Evolutionary conservation across 2,113 vertebrate genomes (phyloP), one percentile per base, ranked within the genome.

Genomic region (Pycnonotus jocosus): DNA sequence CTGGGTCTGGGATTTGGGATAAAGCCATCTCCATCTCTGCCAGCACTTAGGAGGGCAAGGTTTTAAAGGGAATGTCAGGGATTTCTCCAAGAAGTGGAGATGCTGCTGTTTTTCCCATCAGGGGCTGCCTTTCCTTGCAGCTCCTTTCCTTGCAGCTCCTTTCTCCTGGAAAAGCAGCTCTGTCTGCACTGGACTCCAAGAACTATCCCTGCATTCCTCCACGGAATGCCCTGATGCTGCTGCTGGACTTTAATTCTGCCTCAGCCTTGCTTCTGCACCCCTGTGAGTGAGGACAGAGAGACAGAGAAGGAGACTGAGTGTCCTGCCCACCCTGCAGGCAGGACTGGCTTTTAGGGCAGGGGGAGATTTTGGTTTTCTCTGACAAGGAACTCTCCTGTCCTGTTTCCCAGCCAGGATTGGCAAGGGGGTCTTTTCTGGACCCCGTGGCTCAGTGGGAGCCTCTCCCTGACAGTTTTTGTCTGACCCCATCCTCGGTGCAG

Each of bases 171-270:
- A 17, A 42, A 82, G 18, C 53, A 92, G 16, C 48, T 86, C 23
- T 1, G 7, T 5, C 31, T 28, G 33, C 17, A 8, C 18, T 4
- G 27, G 28, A 48, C 37, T 24, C 42, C 24, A 40, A 37, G 50
- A 16, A 48, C 17, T 5, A 3, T 5, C 22, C 33, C 4, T 0
- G 0, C 7, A 53, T 24, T 9, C 21, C 61, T 79, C 12, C 68
- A 30, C 0, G 3, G 53, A 40, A 18, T 38, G 3, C 69, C 57
- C 44, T 9, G 11, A 9, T 64, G 19, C 58, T 65, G 33, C 40
- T 33, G 6, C 7, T 7, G 33, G 35, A 6, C 30, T 69, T 20
- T 1, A 60, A 37, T n/a, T 68, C 60, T 80, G 27, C 30, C 24
- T 72, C 58, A 28, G 19, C 45, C 56, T 70, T 70, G 21, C 24